These are phyloP conservation scores for Hapalemur alaotrensis DNA, from an alignment of 2,797 vertebrate genomes.

Conservation along the genomic window DNA sequence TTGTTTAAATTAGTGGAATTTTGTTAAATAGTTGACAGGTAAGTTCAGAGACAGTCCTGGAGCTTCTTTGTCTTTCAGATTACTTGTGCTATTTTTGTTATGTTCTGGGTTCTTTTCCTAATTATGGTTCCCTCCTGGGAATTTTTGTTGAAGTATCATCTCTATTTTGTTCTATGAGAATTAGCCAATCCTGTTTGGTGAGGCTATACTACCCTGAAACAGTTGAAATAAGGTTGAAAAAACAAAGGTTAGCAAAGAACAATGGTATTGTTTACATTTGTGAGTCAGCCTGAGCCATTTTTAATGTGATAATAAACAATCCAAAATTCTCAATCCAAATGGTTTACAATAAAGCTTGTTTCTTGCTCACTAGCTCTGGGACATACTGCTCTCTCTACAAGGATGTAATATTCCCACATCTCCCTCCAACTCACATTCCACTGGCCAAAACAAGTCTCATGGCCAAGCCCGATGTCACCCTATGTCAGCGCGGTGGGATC, in stretches of 20 bases:
- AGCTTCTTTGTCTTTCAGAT: neutral
- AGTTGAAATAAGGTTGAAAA: neutral
- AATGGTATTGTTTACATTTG: neutral
- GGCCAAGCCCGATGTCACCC: neutral
- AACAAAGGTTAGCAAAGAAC: neutral
- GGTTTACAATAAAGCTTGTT: neutral
- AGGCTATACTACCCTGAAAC: neutral
- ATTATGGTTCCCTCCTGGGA: neutral
- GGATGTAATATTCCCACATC: neutral
- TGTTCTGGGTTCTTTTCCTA: neutral
- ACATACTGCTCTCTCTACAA: neutral
- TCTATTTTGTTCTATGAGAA: neutral
- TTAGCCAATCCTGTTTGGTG: neutral
- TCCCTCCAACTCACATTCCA: neutral
- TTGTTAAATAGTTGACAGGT: neutral
- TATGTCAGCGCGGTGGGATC: neutral
- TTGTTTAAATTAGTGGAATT: neutral
- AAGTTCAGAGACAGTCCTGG: neutral
- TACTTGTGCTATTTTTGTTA: neutral
- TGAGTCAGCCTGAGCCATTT: neutral
- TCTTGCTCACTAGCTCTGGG: neutral
- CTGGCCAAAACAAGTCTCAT: neutral
- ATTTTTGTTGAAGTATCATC: neutral
- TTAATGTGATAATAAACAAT: neutral
- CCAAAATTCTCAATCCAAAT: neutral